These are phyloP conservation scores for Sialia sialis DNA, from an alignment of 2,113 vertebrate species.

Conservation along the genomic window DNA sequence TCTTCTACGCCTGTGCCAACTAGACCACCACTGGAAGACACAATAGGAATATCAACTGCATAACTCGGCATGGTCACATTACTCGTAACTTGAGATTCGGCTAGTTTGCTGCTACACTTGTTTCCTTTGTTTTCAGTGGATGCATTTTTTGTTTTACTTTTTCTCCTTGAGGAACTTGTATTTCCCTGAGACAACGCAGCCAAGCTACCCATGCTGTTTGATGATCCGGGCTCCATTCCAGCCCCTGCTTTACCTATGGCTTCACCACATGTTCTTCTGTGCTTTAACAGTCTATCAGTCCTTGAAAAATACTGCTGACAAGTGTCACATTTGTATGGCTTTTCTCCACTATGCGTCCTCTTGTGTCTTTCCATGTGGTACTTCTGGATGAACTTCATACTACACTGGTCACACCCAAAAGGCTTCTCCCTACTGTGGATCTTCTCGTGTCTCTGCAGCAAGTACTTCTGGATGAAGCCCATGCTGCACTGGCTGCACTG, in stretches of 20 bases:
- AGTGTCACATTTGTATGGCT: conserved; percentile 98
- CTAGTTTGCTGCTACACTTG: conserved; percentile 84
- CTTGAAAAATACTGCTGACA: conserved; percentile 99
- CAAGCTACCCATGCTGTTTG: conserved; percentile 78
- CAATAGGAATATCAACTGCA: conserved; percentile 83
- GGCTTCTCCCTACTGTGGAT: conserved; percentile 98
- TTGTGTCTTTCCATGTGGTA: conserved; percentile 99
- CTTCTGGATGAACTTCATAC: conserved; percentile 99
- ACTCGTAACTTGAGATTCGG: conserved; percentile 75
- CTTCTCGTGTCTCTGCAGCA: conserved; percentile 95
- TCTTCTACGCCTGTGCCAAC: conserved; percentile 80
- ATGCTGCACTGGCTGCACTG: conserved; percentile 99
- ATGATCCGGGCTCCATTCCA: conserved; percentile 85
- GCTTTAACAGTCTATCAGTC: conserved; percentile 98
- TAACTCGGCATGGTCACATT: conserved; percentile 85
- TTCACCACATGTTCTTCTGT: conserved; percentile 98
- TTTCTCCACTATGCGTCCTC: conserved; percentile 98
- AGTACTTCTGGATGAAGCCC: conserved; percentile 99
- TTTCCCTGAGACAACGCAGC: conserved; percentile 96
- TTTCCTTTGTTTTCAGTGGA: conserved; percentile 84
- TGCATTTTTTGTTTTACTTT: conserved; percentile 86
- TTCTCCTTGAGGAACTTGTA: conserved; percentile 89
- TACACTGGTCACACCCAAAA: conserved; percentile 97
- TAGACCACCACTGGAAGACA: conserved; percentile 82
- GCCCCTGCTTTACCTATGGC: conserved; percentile 90